Evolutionary conservation across 30 jellyfish, hydroid and myxozoan species (phyloP).

Genomic region (Hydractinia symbiolongicarpus): DNA sequence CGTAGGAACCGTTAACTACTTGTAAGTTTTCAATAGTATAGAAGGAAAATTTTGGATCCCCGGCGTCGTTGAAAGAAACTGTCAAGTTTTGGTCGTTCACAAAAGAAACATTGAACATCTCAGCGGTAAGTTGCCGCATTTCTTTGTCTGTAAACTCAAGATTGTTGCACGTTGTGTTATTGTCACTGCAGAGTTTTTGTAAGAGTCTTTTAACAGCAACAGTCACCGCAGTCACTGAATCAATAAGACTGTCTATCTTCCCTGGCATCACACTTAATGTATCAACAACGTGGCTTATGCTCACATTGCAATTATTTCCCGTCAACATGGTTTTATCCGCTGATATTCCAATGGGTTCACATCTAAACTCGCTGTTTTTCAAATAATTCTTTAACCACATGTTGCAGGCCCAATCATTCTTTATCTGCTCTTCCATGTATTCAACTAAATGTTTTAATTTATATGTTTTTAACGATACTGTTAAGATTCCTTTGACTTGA

Average conservation of each 20-base stretch:
- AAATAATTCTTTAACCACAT: constrained; percentile 64
- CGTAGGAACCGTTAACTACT: constrained; percentile 25
- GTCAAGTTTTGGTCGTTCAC: constrained; percentile 35
- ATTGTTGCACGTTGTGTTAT: constrained; percentile 14
- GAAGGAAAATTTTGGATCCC: constrained; percentile 62
- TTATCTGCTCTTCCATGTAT: constrained; percentile 33
- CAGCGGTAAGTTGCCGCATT: background rate
- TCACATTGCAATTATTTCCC: constrained; percentile 1
- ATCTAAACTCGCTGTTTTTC: constrained; percentile 26
- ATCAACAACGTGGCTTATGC: constrained; percentile 33
- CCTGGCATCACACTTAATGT: constrained; percentile 31
- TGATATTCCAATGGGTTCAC: constrained; percentile 16
- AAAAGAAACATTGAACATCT: constrained; percentile 40
- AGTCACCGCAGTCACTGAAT: constrained; percentile 65
- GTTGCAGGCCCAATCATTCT: constrained; percentile 43
- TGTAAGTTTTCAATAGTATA: constrained; percentile 72
- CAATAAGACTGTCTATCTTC: constrained; percentile 31
- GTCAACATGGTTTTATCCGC: background rate
- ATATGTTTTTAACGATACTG: constrained; percentile 54
- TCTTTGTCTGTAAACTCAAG: background rate
- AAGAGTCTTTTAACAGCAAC: constrained; percentile 17
- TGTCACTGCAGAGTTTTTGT: constrained; percentile 26
- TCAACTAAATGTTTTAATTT: constrained; percentile 41
- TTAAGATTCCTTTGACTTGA: constrained; percentile 50
- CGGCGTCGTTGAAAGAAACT: constrained; percentile 47